These are phyloP conservation scores for Macrophya alboannulata DNA, from an alignment of 2,888 invertebrate genomes.

Conservation along the genomic window DNA sequence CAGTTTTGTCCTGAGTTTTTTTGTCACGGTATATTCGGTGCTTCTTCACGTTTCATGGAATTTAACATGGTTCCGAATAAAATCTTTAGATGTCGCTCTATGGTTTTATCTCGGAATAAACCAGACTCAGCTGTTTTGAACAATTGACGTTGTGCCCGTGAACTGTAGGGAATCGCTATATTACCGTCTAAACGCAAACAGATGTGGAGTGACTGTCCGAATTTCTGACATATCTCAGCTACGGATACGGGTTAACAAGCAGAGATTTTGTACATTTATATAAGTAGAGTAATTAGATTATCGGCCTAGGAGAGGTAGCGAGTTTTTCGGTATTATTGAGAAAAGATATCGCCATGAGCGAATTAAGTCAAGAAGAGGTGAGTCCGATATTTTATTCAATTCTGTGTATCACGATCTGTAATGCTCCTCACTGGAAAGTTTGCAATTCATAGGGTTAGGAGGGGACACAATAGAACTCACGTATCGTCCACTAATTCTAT, in stretches of 20 bases:
- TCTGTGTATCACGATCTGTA: slow-evolving; percentile 15
- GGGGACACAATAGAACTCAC: slow-evolving; percentile 45
- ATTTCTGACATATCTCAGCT: slow-evolving; percentile 75
- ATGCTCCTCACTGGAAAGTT: slow-evolving; percentile 49
- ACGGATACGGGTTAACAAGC: slow-evolving; percentile 62
- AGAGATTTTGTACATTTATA: slow-evolving; percentile 63
- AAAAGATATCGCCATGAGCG: slow-evolving; percentile 85
- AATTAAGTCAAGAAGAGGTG: slow-evolving; percentile 95
- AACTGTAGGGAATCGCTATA: slow-evolving; percentile 67
- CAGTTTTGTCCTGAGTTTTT: not conserved
- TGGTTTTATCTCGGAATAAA: not conserved
- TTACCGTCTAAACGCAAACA: slow-evolving; percentile 77
- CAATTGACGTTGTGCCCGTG: slow-evolving; percentile 69
- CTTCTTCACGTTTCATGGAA: not conserved
- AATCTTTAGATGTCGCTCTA: slow-evolving; percentile 41
- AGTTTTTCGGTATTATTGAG: slow-evolving; percentile 42
- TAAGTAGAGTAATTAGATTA: slow-evolving; percentile 56
- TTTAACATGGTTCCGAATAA: not conserved
- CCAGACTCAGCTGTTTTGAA: slow-evolving; percentile 72
- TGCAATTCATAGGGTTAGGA: slow-evolving; percentile 52
- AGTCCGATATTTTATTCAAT: slow-evolving; percentile 75
- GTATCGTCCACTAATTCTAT: slow-evolving; percentile 31
- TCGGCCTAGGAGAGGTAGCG: slow-evolving; percentile 47
- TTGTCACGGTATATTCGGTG: not conserved
- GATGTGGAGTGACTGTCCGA: slow-evolving; percentile 78